A percentile compares a stretch with the other conserved stretches of the same genome.
Evolutionary conservation across 2,888 invertebrate species (phyloP).

Genomic region (Chrysotoxum bicinctum): DNA sequence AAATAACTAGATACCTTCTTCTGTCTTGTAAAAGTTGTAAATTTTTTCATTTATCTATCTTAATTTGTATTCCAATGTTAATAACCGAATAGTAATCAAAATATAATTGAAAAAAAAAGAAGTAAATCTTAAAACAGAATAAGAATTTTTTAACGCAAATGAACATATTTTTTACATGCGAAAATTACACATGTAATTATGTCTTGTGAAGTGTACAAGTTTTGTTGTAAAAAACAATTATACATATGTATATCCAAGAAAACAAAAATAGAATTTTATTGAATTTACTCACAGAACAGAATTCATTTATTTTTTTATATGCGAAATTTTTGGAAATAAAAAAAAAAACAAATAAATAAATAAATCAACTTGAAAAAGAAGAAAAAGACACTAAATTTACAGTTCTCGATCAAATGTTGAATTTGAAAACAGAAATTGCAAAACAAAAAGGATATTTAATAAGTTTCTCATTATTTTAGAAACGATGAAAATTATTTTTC

Average conservation of each 20-base stretch:
- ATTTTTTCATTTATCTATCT: constrained; percentile 61
- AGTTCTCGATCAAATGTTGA: constrained; percentile 59
- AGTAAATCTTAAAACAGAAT: constrained; percentile 30
- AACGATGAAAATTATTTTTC: constrained; percentile 70
- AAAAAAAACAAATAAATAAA: constrained; percentile 29
- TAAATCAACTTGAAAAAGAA: constrained; percentile 1
- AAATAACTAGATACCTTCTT: constrained; percentile 42
- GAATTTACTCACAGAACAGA: constrained; percentile 67
- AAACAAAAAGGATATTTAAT: constrained; percentile 41
- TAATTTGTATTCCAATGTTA: constrained; percentile 42
- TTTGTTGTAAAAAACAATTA: constrained; percentile 67
- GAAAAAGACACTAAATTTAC: constrained; percentile 50
- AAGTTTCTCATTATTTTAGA: constrained; percentile 71
- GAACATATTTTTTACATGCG: constrained; percentile 71
- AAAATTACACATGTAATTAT: constrained; percentile 53
- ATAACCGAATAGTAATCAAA: constrained; percentile 68
- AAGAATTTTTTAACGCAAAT: constrained; percentile 68
- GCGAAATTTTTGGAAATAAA: constrained; percentile 65
- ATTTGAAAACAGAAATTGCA: constrained; percentile 39
- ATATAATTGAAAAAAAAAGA: constrained; percentile 14
- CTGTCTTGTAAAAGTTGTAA: constrained; percentile 69
- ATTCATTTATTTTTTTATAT: constrained; percentile 72
- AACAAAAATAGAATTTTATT: constrained; percentile 63
- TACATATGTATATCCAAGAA: constrained; percentile 63
- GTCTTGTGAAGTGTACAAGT: constrained; percentile 71